Conservation (phyloP, 2,888 invertebrate genomes). For the Rugalucina vietnamica region DNA sequence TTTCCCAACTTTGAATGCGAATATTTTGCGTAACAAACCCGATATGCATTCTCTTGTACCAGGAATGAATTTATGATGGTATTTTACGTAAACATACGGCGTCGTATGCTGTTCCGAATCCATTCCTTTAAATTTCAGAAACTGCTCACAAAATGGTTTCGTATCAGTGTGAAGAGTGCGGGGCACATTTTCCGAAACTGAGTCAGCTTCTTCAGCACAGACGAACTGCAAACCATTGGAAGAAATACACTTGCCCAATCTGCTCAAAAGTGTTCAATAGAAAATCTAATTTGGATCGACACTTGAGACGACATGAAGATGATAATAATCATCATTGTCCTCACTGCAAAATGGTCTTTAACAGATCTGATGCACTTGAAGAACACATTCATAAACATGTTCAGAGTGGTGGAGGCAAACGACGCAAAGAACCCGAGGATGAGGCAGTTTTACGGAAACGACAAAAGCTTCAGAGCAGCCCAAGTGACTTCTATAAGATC, state of each 20-base stretch:
- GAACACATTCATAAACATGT: background rate
- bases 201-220: slow-evolving; percentile 27
- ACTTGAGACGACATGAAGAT: slow-evolving; percentile 18
- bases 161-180: slow-evolving; percentile 28
- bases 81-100: too few relatives aligned
- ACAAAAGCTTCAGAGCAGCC: background rate
- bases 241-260: background rate
- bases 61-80: too few relatives aligned
- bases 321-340: slow-evolving; percentile 21
- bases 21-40: too few relatives aligned
- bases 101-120: too few relatives aligned
- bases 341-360: slow-evolving; percentile 3
- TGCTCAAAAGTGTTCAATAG: slow-evolving; percentile 24
- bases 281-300: slow-evolving; percentile 22
- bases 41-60: too few relatives aligned
- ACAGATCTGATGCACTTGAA: background rate
- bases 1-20: too few relatives aligned
- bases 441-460: background rate
- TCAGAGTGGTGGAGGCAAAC: background rate
- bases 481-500: background rate
- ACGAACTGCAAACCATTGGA: slow-evolving; percentile 31
- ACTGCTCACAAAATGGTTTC: too few relatives aligned
- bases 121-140: too few relatives aligned
- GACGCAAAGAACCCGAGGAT: too few relatives aligned
- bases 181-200: slow-evolving; percentile 16